A percentile compares a stretch with the other conserved stretches of the same genome.
These are phyloP conservation scores for Thermophis baileyi DNA, from an alignment of 2,113 vertebrate genomes.

Conservation along the genomic window DNA sequence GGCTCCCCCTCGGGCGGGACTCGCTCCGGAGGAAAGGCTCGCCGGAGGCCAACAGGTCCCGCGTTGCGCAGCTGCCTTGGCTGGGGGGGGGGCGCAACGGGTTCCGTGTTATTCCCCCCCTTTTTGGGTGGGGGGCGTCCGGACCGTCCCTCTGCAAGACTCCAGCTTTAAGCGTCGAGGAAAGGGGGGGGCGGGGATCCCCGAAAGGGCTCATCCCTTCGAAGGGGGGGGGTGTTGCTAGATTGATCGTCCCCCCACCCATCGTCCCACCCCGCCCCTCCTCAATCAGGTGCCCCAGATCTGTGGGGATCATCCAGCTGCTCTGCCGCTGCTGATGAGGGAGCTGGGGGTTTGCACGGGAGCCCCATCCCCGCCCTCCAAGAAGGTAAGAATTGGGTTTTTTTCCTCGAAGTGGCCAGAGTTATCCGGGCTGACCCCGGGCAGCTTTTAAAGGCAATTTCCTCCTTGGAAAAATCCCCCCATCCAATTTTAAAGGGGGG, in stretches of 20 bases:
- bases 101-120: neutral
- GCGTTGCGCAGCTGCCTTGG: neutral
- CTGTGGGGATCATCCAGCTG: neutral
- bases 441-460: neutral
- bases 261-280: neutral
- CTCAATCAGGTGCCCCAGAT: neutral
- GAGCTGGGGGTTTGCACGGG: neutral
- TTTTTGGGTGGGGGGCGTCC: neutral
- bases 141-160: neutral
- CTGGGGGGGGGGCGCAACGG: fast-evolving
- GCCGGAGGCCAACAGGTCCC: neutral
- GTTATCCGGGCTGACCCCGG: neutral
- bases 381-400: neutral
- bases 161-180: neutral
- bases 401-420: neutral
- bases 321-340: neutral
- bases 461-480: neutral
- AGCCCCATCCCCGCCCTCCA: fast-evolving
- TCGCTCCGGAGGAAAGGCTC: neutral
- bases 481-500: neutral
- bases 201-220: neutral
- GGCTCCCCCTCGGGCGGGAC: neutral
- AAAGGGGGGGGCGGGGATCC: neutral
- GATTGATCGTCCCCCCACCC: neutral
- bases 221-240: neutral